Evolutionary conservation across 2,888 invertebrate species (phyloP), one percentile per base, ranked within the genome.

Genomic region (Xylophagus ater): DNA sequence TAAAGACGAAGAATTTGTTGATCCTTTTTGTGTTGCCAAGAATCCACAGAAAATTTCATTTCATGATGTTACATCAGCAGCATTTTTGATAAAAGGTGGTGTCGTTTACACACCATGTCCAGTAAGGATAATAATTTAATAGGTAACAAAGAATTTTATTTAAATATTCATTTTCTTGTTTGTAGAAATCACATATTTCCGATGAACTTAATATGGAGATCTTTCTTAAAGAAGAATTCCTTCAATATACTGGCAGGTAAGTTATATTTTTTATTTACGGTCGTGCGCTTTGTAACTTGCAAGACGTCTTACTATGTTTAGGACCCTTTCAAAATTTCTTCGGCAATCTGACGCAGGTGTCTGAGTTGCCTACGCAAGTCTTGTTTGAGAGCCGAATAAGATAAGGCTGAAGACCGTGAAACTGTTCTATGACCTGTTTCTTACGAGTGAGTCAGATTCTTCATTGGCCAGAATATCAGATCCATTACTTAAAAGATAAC

Each of bases 211-310:
- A 79, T 30, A 85, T 93, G 80, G 82, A 92, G 21, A 72, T 96
- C 47, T 94, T 77, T 63, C 72, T 94, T 51, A 96, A 94, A 66
- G 92, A 92, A 60, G 94, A 96, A 62, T 93, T 88, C 59, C 71
- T 90, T 10, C 93, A 94, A 66, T 79, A 76, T 47, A 96, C 94
- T n/a, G 94, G 94, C 58, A 93, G 89, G 86, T 87, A 64, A 57
- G 55, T 43, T 8, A 25, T 4, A 17, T 13, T 7, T 13, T 28
- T 2, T 7, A 17, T 15, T 30, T 3, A 30, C 10, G n/a, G n/a
- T n/a, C n/a, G 10, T 30, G 3, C 13, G 2, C 6, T 13, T 30
- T 17, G 10, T 15, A 30, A 10, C 8, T 15, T 15, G 12, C 28
- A 30, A 30, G 10, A 14, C n/a, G n/a, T n/a, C n/a, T n/a, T n/a